Conservation (phyloP, 1,140 invertebrate genomes). For the Sycophaga agraensis region DNA sequence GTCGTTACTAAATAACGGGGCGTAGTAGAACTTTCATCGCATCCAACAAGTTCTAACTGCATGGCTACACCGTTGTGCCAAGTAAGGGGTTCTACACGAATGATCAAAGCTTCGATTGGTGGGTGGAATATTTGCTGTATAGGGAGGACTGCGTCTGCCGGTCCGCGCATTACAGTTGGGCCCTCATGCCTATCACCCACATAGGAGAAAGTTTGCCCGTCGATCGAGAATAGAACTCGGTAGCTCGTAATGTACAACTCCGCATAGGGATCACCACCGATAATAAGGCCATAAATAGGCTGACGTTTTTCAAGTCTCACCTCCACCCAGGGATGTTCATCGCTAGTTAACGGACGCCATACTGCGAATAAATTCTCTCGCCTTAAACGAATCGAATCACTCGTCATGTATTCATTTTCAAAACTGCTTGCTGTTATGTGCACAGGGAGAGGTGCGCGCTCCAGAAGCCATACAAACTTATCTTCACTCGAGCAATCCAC, state of each 20-base stretch:
- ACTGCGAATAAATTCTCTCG: neutral
- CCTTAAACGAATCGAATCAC: neutral
- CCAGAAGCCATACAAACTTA: constrained; percentile 43
- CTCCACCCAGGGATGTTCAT: constrained; percentile 56
- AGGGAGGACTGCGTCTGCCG: constrained; percentile 62
- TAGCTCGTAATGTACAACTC: constrained; percentile 77
- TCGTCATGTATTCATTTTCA: neutral
- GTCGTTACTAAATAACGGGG: too few species aligned
- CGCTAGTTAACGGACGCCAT: neutral
- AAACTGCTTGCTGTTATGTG: constrained; percentile 64
- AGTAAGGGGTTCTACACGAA: constrained; percentile 71
- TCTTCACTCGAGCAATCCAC: constrained; percentile 53
- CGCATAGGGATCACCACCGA: constrained; percentile 67
- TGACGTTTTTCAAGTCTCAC: constrained; percentile 65
- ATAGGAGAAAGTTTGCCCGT: constrained; percentile 63
- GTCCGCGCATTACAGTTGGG: constrained; percentile 61
- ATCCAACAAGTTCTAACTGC: constrained; percentile 75
- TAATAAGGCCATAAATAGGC: constrained; percentile 71
- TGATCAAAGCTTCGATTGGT: constrained; percentile 71
- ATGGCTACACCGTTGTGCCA: constrained; percentile 77
- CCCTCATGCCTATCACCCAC: constrained; percentile 36
- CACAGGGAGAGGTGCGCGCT: constrained; percentile 42
- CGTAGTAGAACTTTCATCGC: constrained; percentile 55
- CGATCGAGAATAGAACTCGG: constrained; percentile 68
- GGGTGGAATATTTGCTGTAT: constrained; percentile 66